Percentiles rank a stretch among this genome's conserved stretches.
Conservation (phyloP, 1,140 invertebrate genomes). For the Zeugodacus cucurbitae region DNA sequence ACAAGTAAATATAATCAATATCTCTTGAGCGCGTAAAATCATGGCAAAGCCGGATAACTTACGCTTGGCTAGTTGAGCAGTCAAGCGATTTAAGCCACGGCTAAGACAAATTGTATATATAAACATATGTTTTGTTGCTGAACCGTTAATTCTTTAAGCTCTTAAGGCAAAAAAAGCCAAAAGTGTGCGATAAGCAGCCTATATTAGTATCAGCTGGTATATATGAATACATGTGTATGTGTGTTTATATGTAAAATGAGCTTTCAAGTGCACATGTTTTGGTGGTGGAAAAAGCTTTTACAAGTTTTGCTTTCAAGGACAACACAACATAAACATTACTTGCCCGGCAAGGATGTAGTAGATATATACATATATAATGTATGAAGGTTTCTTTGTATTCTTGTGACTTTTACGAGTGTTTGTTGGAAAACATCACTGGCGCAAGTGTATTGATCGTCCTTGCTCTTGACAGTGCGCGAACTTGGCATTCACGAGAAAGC, state of each 20-base stretch:
- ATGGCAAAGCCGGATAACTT: not conserved
- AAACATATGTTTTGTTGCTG: not conserved
- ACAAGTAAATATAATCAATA: not conserved
- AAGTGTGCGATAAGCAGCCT: not conserved
- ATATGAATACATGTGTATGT: not conserved
- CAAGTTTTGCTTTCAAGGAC: not conserved
- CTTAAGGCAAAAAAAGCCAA: not conserved
- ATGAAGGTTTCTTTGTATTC: not conserved
- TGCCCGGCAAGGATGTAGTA: not conserved
- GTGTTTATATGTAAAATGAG: not conserved
- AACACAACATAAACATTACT: not conserved
- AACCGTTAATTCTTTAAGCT: not conserved
- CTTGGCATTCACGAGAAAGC: not conserved
- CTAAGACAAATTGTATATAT: not conserved
- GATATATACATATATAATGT: not conserved
- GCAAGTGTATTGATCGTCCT: not conserved
- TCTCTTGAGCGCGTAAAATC: not conserved
- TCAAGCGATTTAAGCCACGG: not conserved
- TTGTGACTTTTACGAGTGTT: not conserved
- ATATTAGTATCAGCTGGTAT: not conserved
- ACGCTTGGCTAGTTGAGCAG: not conserved
- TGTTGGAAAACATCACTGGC: not conserved
- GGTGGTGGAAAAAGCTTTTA: not conserved
- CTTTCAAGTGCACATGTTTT: not conserved
- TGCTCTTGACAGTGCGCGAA: not conserved